These are phyloP conservation scores for Glareola pratincola DNA, from an alignment of 2,113 vertebrate genomes.

Conservation along the genomic window DNA sequence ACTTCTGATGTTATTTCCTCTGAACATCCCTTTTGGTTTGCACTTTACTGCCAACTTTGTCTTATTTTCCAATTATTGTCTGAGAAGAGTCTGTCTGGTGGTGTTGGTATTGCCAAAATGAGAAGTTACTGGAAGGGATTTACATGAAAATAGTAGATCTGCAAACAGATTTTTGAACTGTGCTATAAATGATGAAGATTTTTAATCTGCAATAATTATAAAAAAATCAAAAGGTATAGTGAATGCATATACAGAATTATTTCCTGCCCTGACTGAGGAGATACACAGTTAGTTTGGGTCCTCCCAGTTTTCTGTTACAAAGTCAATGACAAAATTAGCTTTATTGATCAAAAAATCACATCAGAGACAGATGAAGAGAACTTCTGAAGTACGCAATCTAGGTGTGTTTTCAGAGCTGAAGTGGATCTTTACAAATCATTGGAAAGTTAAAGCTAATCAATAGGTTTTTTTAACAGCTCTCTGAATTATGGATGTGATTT, in stretches of 20 bases:
- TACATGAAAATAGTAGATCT: not conserved
- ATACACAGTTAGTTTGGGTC: not conserved
- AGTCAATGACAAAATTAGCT: not conserved
- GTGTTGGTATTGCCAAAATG: not conserved
- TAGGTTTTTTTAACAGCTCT: not conserved
- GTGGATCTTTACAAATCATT: not conserved
- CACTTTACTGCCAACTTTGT: not conserved
- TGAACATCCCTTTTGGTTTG: slow-evolving; percentile 22
- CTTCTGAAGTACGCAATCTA: not conserved
- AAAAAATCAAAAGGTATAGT: not conserved
- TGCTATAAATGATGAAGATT: not conserved
- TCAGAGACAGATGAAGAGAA: not conserved
- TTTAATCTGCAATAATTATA: not conserved
- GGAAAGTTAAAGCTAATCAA: not conserved
- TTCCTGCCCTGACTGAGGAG: not conserved
- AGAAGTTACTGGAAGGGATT: not conserved
- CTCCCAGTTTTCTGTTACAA: not conserved
- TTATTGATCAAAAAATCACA: not conserved
- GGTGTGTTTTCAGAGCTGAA: slow-evolving; percentile 1
- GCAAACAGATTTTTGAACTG: not conserved
- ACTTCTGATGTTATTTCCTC: slow-evolving; percentile 31
- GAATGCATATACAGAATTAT: not conserved
- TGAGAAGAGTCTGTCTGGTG: not conserved
- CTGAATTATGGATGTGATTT: not conserved
- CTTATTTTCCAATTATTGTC: slow-evolving; percentile 29